Evolutionary conservation across 1,140 invertebrate species (phyloP).

Genomic region (Trichonephila inaurata): DNA sequence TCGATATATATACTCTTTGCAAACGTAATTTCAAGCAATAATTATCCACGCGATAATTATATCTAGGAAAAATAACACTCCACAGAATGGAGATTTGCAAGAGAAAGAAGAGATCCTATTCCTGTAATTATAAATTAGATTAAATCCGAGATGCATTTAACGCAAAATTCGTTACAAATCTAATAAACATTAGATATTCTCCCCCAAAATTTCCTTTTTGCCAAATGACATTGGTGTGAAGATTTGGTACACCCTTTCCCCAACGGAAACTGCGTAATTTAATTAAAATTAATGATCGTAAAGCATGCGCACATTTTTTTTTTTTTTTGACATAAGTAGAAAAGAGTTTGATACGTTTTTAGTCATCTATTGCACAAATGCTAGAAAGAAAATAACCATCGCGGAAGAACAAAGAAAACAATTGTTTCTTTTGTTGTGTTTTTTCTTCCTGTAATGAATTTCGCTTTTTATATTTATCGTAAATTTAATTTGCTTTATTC

Average conservation of each 20-base stretch:
- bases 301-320: background rate
- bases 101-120: background rate
- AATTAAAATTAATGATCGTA: conserved; percentile 30
- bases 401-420: too few species aligned
- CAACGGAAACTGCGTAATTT: background rate
- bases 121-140: conserved; percentile 51
- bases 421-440: too few species aligned
- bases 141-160: conserved; percentile 44
- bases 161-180: conserved; percentile 52
- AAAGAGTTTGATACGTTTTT: background rate
- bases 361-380: too few species aligned
- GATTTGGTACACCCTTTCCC: background rate
- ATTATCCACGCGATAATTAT: conserved; percentile 26
- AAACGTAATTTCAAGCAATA: background rate
- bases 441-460: too few species aligned
- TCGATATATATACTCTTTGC: background rate
- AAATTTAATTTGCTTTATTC: background rate
- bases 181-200: conserved; percentile 50
- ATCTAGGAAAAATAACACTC: conserved; percentile 5
- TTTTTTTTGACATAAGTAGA: background rate
- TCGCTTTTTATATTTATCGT: background rate
- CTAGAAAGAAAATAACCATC: too few species aligned
- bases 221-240: background rate
- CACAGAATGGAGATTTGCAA: background rate
- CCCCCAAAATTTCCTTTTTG: background rate